Evolutionary conservation across 2,888 invertebrate genomes (phyloP).

Genomic region (Nymphalis c-album): DNA sequence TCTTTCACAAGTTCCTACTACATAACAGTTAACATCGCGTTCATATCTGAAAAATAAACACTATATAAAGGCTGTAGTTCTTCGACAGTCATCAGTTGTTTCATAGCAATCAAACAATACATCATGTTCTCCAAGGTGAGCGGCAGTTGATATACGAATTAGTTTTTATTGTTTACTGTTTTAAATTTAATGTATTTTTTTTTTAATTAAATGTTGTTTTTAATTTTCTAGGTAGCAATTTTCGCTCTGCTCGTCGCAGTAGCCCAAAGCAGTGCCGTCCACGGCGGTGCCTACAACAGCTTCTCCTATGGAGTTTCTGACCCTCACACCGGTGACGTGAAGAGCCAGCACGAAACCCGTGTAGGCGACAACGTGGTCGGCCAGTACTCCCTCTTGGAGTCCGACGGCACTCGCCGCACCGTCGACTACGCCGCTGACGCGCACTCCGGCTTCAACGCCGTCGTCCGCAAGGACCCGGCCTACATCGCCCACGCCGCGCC

Average conservation of each 20-base stretch:
- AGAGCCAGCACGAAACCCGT: slow-evolving; percentile 74
- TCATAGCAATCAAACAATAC: slow-evolving; percentile 39
- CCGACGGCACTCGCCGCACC: slow-evolving; percentile 76
- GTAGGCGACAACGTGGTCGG: slow-evolving; percentile 75
- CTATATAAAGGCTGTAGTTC: slow-evolving; percentile 42
- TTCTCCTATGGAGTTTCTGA: slow-evolving; percentile 79
- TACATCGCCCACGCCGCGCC: slow-evolving; percentile 47
- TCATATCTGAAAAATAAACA: slow-evolving; percentile 35
- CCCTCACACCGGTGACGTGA: slow-evolving; percentile 75
- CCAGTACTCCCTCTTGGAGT: slow-evolving; percentile 74
- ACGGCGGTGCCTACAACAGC: slow-evolving; percentile 62
- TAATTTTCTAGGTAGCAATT: slow-evolving; percentile 54
- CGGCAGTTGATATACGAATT: neutral
- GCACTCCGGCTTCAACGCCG: slow-evolving; percentile 77
- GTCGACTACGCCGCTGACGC: slow-evolving; percentile 79
- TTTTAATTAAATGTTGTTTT: slow-evolving; percentile 42
- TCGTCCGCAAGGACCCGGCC: slow-evolving; percentile 73
- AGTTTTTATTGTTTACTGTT: too few relatives aligned
- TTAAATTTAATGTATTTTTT: too few relatives aligned
- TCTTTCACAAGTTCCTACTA: slow-evolving; percentile 43
- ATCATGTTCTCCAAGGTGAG: slow-evolving; percentile 45
- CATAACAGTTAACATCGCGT: slow-evolving; percentile 36
- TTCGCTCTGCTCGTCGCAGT: slow-evolving; percentile 55
- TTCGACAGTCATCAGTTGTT: slow-evolving; percentile 41
- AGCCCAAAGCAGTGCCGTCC: slow-evolving; percentile 52